Percentiles rank a stretch among this genome's conserved stretches.
phyloP scores from a whole-genome alignment of 1,140 invertebrate genomes.

The Panulirus ornatus region DNA sequence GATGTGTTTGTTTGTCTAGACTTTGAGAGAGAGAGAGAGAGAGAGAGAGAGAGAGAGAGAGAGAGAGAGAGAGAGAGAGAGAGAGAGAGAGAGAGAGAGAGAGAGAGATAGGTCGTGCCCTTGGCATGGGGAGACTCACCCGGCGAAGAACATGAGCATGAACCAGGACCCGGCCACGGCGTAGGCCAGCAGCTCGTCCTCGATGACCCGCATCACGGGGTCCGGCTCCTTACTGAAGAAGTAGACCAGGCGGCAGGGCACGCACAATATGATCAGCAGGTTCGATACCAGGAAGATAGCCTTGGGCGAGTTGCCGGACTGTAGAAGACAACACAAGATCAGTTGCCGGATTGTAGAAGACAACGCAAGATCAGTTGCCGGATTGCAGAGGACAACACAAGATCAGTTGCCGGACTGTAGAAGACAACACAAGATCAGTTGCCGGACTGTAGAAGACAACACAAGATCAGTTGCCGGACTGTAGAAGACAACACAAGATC shows the following conservation, averaged over 20 bases:
- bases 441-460: too few species aligned
- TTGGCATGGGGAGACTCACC: slow-evolving; percentile 85
- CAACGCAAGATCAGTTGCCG: too few species aligned
- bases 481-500: too few species aligned
- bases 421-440: too few species aligned
- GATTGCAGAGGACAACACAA: slow-evolving; percentile 85
- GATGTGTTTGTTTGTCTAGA: too few species aligned
- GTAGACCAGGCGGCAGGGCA: slow-evolving; percentile 86
- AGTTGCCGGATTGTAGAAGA: slow-evolving; percentile 88
- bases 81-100: neutral
- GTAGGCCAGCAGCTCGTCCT: slow-evolving; percentile 94
- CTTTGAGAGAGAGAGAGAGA: slow-evolving; percentile 24
- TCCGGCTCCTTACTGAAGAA: slow-evolving; percentile 58
- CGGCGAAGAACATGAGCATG: slow-evolving; percentile 98
- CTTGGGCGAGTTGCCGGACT: slow-evolving; percentile 96
- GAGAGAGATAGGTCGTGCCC: neutral
- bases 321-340: too few species aligned
- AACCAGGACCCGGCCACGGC: slow-evolving; percentile 97
- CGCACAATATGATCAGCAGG: slow-evolving; percentile 93
- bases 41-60: neutral
- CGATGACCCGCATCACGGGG: slow-evolving; percentile 81
- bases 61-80: slow-evolving; percentile 8
- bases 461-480: too few species aligned
- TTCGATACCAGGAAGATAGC: slow-evolving; percentile 95
- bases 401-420: slow-evolving; percentile 92